Evolutionary conservation across 1,140 invertebrate genomes (phyloP).

Genomic region (Mya arenaria): DNA sequence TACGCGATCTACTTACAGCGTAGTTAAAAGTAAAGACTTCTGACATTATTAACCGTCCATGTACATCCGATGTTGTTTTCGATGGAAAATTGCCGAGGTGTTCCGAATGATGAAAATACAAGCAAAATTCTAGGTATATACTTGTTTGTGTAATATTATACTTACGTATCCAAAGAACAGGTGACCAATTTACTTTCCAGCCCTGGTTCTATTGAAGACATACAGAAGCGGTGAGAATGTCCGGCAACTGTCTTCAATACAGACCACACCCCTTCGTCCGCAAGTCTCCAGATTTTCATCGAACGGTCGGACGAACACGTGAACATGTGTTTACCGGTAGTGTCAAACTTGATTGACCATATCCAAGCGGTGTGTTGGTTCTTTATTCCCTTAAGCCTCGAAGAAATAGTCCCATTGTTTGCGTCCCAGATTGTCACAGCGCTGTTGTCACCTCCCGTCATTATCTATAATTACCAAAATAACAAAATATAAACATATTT

Average conservation of each 20-base stretch:
- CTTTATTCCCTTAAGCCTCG: not conserved
- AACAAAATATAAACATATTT: too few species aligned
- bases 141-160: not conserved
- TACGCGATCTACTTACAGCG: too few species aligned
- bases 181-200: constrained; percentile 15
- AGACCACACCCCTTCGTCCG: not conserved
- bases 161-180: constrained; percentile 42
- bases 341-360: constrained; percentile 31
- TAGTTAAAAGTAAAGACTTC: too few species aligned
- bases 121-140: not conserved
- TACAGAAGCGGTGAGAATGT: constrained; percentile 40
- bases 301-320: constrained; percentile 46
- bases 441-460: constrained; percentile 40
- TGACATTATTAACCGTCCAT: too few species aligned
- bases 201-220: constrained; percentile 6
- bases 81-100: too few species aligned
- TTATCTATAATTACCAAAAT: constrained; percentile 22
- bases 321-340: constrained; percentile 37
- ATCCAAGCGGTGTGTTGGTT: constrained; percentile 38
- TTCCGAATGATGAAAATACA: too few species aligned
- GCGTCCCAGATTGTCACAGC: constrained; percentile 33
- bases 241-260: constrained; percentile 31
- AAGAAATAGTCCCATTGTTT: not conserved
- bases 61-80: too few species aligned
- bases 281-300: constrained; percentile 43